Percentiles rank a stretch among this genome's conserved stretches.
These are phyloP conservation scores for Oryzias curvinotus DNA, from an alignment of 2,113 vertebrate genomes.

Conservation along the genomic window DNA sequence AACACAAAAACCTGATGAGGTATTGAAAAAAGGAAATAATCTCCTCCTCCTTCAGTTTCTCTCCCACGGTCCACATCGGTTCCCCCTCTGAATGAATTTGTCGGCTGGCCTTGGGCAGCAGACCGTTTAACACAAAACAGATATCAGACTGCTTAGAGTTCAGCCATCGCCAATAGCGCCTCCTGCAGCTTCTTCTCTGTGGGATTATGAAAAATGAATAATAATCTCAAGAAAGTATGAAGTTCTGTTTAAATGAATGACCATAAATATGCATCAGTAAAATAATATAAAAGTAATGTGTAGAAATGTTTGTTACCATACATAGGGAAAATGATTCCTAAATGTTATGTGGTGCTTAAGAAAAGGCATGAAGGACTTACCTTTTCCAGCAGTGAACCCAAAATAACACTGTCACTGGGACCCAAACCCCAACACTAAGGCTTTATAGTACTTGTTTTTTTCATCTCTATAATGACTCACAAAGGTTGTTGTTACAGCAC, in stretches of 20 bases:
- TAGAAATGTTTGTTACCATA: too few relatives aligned
- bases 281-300: too few relatives aligned
- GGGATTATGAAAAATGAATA: constrained; percentile 14
- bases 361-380: too few relatives aligned
- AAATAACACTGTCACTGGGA: too few relatives aligned
- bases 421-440: too few relatives aligned
- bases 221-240: constrained; percentile 20
- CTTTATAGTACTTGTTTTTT: too few relatives aligned
- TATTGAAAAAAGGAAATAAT: constrained; percentile 24
- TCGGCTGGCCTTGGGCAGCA: constrained; percentile 33
- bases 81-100: constrained; percentile 29
- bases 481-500: too few relatives aligned
- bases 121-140: constrained; percentile 56
- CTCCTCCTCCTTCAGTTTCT: background rate
- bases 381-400: too few relatives aligned
- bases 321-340: too few relatives aligned
- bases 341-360: too few relatives aligned
- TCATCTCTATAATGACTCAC: too few relatives aligned
- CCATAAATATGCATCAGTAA: constrained; percentile 2
- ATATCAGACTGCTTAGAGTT: constrained; percentile 40
- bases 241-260: constrained; percentile 5
- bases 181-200: constrained; percentile 17
- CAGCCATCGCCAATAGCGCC: constrained; percentile 33
- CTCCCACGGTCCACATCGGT: constrained; percentile 16
- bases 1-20: background rate